These are phyloP conservation scores for Procavia capensis DNA, from an alignment of 2,113 vertebrate species.

Conservation along the genomic window DNA sequence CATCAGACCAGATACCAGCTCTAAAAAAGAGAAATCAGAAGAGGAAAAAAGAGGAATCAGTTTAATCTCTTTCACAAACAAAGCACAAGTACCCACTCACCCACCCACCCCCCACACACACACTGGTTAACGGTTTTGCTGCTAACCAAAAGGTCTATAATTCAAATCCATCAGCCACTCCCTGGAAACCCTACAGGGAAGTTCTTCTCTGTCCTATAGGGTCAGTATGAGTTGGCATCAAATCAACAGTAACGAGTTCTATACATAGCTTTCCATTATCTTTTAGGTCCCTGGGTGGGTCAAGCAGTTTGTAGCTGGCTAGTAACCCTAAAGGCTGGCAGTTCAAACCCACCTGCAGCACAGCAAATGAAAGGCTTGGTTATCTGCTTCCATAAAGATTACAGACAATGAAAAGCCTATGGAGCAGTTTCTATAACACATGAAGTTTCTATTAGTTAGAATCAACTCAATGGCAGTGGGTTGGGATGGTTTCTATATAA, in stretches of 20 bases:
- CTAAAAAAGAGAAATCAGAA: background rate
- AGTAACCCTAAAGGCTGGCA: background rate
- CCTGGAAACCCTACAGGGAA: no score
- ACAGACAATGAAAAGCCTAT: background rate
- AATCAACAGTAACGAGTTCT: no score
- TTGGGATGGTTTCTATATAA: background rate
- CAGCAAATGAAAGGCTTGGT: no score
- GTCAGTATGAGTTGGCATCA: no score
- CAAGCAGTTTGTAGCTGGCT: background rate
- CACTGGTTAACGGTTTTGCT: no score
- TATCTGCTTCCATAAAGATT: no score
- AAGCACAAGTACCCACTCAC: no score
- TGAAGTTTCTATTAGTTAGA: background rate
- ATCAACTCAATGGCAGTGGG: background rate
- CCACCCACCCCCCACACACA: no score
- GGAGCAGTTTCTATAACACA: no score
- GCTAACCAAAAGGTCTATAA: no score
- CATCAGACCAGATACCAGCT: constrained; percentile 27
- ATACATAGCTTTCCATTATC: background rate
- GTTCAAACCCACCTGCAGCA: background rate
- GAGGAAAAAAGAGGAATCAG: background rate
- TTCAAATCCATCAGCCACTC: no score
- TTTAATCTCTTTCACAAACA: constrained; percentile 1
- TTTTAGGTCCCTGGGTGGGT: background rate
- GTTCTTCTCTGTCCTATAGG: no score